These are phyloP conservation scores for Chelon auratus DNA, from an alignment of 2,797 vertebrate genomes.

Conservation along the genomic window DNA sequence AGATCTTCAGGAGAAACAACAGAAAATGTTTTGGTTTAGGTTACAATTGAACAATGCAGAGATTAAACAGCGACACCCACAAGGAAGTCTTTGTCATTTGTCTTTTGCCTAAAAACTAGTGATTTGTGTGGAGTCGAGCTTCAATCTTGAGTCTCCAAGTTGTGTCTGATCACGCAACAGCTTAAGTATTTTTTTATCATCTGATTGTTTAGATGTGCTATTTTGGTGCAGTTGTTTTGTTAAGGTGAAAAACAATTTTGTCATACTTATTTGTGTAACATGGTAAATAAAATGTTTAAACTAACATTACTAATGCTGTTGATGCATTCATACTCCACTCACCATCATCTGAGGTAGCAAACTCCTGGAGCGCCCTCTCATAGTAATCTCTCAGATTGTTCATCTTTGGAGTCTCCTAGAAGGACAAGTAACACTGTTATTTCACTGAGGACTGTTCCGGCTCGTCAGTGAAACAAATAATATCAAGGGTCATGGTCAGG, in stretches of 20 bases:
- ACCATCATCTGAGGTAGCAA: constrained; percentile 90
- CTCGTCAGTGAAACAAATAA: neutral
- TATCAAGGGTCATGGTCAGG: neutral
- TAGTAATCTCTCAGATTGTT: constrained; percentile 90
- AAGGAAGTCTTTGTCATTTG: neutral
- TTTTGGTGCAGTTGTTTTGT: neutral
- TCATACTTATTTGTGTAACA: constrained; percentile 34
- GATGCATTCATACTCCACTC: constrained; percentile 48
- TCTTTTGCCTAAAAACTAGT: neutral
- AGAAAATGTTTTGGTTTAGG: neutral
- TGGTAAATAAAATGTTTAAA: constrained; percentile 37
- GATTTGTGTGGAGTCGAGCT: neutral
- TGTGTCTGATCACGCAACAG: constrained; percentile 4
- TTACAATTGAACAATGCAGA: neutral
- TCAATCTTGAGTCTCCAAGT: neutral
- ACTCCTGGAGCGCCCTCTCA: constrained; percentile 94
- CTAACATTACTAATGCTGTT: neutral
- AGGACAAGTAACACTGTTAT: constrained; percentile 17
- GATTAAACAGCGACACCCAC: neutral
- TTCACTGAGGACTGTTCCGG: neutral
- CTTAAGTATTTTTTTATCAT: neutral
- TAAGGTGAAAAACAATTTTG: neutral
- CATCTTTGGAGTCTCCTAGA: constrained; percentile 90
- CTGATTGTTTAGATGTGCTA: neutral
- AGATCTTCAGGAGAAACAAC: constrained; percentile 81